Conservation (phyloP, 2,797 vertebrate species). For the Kryptopterus vitreolus region DNA sequence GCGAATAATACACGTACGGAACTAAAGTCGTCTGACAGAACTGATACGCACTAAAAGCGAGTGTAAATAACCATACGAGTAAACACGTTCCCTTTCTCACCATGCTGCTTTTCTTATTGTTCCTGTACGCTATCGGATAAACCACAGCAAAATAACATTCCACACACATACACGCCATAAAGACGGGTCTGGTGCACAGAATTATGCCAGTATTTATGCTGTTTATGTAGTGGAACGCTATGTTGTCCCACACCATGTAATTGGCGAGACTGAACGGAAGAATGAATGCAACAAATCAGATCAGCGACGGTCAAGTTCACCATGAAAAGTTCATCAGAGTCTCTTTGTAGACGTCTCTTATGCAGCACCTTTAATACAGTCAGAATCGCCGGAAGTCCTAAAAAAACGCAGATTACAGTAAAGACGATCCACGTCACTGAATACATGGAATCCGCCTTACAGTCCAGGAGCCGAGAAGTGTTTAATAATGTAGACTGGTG, state of each 20-base stretch:
- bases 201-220: constrained; percentile 3
- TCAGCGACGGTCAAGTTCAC: neutral
- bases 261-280: neutral
- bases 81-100: constrained; percentile 43
- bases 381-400: neutral
- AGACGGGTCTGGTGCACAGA: constrained; percentile 59
- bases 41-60: neutral
- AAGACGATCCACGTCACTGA: neutral
- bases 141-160: constrained; percentile 71
- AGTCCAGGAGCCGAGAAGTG: accelerated
- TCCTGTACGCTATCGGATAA: constrained; percentile 65
- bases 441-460: neutral
- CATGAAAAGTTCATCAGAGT: neutral
- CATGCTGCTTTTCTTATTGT: constrained; percentile 56
- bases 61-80: constrained; percentile 54
- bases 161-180: constrained; percentile 66
- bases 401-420: neutral
- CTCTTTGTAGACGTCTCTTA: neutral
- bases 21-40: neutral
- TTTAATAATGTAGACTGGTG: too few species aligned
- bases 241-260: neutral
- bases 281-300: neutral
- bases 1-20: constrained; percentile 32
- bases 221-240: accelerated
- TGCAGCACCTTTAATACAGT: neutral